Conservation (phyloP, 2,113 vertebrate genomes). For the Lepisosteus oculatus region DNA sequence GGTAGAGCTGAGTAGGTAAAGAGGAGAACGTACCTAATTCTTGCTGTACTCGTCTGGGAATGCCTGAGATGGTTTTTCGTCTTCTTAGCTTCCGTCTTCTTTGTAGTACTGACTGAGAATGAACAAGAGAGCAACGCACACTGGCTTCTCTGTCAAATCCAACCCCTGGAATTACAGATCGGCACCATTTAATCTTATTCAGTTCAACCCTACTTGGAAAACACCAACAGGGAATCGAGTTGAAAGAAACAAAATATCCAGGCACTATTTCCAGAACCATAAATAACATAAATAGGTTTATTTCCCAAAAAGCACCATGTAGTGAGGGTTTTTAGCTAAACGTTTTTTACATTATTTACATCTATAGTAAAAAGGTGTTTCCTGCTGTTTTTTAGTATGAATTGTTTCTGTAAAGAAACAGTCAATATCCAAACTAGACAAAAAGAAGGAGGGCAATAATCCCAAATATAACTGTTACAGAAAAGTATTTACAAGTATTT, state of each 20-base stretch:
- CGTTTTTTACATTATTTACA: too few relatives aligned
- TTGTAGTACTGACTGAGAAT: constrained; percentile 95
- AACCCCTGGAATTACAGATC: constrained; percentile 72
- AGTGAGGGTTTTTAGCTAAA: too few relatives aligned
- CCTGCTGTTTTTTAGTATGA: too few relatives aligned
- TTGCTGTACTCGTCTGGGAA: constrained; percentile 91
- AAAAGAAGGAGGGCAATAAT: neutral
- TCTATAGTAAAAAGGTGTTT: too few relatives aligned
- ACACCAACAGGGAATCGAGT: too few relatives aligned
- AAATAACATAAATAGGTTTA: too few relatives aligned
- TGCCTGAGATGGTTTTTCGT: constrained; percentile 89
- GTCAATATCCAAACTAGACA: neutral
- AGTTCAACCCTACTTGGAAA: too few relatives aligned
- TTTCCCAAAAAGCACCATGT: too few relatives aligned
- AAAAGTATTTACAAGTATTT: too few relatives aligned
- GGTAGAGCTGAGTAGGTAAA: neutral
- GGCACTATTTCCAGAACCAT: too few relatives aligned
- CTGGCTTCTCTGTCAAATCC: constrained; percentile 98
- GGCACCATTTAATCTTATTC: too few relatives aligned
- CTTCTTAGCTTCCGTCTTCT: constrained; percentile 91
- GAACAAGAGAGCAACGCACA: constrained; percentile 94
- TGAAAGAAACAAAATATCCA: too few relatives aligned
- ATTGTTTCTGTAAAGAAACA: neutral
- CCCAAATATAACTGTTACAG: constrained; percentile 2
- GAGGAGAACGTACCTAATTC: constrained; percentile 75